Evolutionary conservation across 1,140 invertebrate species (phyloP).

Genomic region (Helicorthomorpha holstii): DNA sequence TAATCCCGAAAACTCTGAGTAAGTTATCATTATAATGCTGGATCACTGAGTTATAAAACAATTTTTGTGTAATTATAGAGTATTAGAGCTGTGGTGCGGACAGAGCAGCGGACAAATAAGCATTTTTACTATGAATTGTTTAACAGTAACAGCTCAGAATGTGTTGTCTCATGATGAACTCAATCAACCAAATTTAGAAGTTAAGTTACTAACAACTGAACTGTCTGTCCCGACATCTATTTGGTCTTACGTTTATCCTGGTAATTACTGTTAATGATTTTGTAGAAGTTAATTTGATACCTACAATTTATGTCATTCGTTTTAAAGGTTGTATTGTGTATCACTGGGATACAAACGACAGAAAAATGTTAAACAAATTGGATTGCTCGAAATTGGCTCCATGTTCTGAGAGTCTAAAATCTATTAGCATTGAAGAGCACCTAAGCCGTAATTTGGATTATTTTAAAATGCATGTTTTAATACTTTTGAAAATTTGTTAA

Average conservation of each 20-base stretch:
- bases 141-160: slow-evolving; percentile 40
- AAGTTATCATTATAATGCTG: background rate
- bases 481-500: slow-evolving; percentile 2
- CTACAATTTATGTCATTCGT: background rate
- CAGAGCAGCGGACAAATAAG: slow-evolving; percentile 52
- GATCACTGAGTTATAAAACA: background rate
- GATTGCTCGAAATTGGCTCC: slow-evolving; percentile 83
- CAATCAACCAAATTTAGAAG: slow-evolving; percentile 37
- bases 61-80: slow-evolving; percentile 19
- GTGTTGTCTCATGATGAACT: slow-evolving; percentile 39
- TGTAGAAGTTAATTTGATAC: background rate
- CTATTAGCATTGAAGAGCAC: slow-evolving; percentile 77
- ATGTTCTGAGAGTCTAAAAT: slow-evolving; percentile 77
- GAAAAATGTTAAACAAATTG: slow-evolving; percentile 53
- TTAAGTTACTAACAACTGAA: slow-evolving; percentile 36
- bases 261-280: slow-evolving; percentile 13
- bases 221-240: slow-evolving; percentile 26
- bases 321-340: slow-evolving; percentile 56
- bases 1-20: background rate
- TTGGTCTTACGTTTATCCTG: slow-evolving; percentile 57
- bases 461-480: slow-evolving; percentile 12
- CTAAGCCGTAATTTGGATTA: slow-evolving; percentile 39
- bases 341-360: slow-evolving; percentile 53
- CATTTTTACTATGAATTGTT: slow-evolving; percentile 42
- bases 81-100: slow-evolving; percentile 54